Evolutionary conservation across 2,797 vertebrate species (phyloP).

Genomic region (Alauda arvensis): DNA sequence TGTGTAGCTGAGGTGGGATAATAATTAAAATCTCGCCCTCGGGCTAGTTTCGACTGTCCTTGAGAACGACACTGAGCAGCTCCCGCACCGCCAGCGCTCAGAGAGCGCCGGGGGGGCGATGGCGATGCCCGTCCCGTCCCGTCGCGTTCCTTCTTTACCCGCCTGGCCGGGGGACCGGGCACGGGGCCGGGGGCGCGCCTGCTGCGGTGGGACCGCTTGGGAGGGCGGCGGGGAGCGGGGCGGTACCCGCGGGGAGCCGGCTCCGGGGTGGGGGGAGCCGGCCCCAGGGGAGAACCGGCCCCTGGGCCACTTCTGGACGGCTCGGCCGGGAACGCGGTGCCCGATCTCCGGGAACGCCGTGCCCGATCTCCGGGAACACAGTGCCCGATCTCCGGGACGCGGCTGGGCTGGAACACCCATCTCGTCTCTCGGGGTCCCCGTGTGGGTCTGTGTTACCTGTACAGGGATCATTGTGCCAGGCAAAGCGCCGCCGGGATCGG

Average conservation of each 20-base stretch:
- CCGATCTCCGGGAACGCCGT: rapidly evolving
- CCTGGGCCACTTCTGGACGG: no score
- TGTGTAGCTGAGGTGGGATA: not conserved
- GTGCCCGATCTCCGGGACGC: rapidly evolving
- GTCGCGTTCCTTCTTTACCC: not conserved
- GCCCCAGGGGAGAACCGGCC: no score
- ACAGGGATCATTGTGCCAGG: rapidly evolving
- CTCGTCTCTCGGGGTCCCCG: rapidly evolving
- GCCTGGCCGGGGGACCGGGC: not conserved
- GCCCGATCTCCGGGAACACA: no score
- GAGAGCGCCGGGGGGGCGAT: not conserved
- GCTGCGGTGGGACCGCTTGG: not conserved
- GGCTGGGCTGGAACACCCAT: not conserved
- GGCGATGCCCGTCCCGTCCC: not conserved
- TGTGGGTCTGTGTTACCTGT: not conserved
- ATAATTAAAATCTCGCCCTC: not conserved
- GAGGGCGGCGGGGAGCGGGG: not conserved
- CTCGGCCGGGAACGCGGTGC: rapidly evolving
- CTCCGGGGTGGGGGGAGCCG: no score
- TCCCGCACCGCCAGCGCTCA: not conserved
- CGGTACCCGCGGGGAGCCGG: not conserved
- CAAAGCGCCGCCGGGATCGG: not conserved
- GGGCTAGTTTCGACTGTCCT: not conserved
- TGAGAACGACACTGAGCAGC: not conserved
- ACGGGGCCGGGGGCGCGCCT: no score